A percentile compares a stretch with the other conserved stretches of the same genome.
Evolutionary conservation across 2,888 invertebrate genomes (phyloP).

Genomic region (Seira musarum): DNA sequence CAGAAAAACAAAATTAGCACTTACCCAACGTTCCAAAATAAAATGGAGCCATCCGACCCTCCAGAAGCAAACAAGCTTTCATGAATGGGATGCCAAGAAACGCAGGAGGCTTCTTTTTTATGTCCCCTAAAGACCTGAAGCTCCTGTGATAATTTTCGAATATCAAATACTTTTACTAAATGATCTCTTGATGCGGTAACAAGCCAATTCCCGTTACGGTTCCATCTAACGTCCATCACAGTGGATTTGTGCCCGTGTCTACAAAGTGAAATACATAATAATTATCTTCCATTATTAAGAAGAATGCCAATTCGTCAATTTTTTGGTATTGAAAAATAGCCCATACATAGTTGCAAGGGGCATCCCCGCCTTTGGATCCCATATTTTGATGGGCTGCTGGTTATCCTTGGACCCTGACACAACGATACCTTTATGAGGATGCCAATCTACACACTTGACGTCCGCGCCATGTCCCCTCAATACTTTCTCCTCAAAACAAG

Average conservation of each 20-base stretch:
- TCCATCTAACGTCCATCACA: constrained; percentile 99
- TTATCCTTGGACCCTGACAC: constrained; percentile 99
- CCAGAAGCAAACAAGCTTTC: constrained; percentile 98
- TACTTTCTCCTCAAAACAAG: constrained; percentile 96
- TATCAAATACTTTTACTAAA: constrained; percentile 96
- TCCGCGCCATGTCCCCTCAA: constrained; percentile 97
- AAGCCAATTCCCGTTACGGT: constrained; percentile 99
- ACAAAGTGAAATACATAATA: constrained; percentile 60
- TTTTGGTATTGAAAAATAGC: constrained; percentile 8
- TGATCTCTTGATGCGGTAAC: constrained; percentile 99
- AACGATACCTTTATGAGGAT: constrained; percentile 96
- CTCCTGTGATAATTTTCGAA: constrained; percentile 95
- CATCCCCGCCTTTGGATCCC: constrained; percentile 98
- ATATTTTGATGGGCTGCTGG: constrained; percentile 98
- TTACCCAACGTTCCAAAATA: constrained; percentile 99
- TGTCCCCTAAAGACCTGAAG: constrained; percentile 98
- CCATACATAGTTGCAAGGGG: constrained; percentile 93
- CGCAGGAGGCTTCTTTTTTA: constrained; percentile 98
- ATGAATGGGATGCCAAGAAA: constrained; percentile 98
- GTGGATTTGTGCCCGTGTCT: constrained; percentile 99
- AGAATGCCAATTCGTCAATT: not conserved
- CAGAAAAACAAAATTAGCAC: not conserved
- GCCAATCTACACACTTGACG: constrained; percentile 99
- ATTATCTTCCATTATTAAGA: constrained; percentile 8
- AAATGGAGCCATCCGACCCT: constrained; percentile 97